These are phyloP conservation scores for Pangasius krempfi DNA, from an alignment of 2,797 vertebrate species.

Conservation along the genomic window DNA sequence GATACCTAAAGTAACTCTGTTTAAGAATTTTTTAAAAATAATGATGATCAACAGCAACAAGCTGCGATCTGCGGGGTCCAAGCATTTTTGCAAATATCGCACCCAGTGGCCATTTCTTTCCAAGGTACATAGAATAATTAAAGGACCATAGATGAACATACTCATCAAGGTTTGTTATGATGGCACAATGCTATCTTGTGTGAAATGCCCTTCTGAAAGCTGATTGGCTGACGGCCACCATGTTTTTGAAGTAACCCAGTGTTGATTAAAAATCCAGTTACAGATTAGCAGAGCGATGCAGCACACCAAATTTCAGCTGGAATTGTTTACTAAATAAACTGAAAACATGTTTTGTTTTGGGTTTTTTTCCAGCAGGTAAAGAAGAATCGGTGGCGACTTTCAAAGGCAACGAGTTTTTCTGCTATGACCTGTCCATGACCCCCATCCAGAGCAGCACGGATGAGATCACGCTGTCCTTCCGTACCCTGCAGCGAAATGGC, in stretches of 20 bases:
- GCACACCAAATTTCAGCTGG: not conserved
- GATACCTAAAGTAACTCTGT: not conserved
- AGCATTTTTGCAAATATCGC: not conserved
- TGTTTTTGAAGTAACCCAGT: not conserved
- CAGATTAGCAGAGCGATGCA: not conserved
- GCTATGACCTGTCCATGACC: constrained; percentile 93
- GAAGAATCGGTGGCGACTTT: constrained; percentile 93
- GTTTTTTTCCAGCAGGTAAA: constrained; percentile 73
- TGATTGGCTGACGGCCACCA: not conserved
- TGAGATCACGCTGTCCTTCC: constrained; percentile 93
- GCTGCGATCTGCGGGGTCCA: not conserved
- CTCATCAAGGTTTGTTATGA: not conserved
- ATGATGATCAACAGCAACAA: not conserved
- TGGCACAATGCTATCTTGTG: not conserved
- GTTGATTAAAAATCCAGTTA: not conserved
- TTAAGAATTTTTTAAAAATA: not conserved
- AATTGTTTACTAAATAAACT: not conserved
- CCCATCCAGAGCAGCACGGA: constrained; percentile 98
- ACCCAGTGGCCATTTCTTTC: too few species aligned
- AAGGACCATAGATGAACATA: not conserved
- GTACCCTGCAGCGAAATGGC: constrained; percentile 90
- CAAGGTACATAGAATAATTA: not conserved
- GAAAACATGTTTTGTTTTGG: not conserved
- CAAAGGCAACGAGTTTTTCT: constrained; percentile 95
- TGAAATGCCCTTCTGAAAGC: not conserved